A percentile compares a stretch with the other conserved stretches of the same genome.
phyloP scores from a whole-genome alignment of 2,888 invertebrate genomes.

The Hirtodrosophila alboralis region DNA sequence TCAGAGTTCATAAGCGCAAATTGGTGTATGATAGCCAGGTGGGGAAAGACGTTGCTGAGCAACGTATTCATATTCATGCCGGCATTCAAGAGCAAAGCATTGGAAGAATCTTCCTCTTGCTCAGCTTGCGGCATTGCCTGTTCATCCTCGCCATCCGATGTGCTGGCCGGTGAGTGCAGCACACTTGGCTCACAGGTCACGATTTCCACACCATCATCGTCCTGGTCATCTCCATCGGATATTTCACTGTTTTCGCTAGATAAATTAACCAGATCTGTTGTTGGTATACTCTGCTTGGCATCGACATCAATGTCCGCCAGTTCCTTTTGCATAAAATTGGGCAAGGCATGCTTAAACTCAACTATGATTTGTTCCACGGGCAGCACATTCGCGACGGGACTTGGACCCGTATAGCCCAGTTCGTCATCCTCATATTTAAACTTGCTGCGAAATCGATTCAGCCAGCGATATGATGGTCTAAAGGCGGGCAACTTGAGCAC shows the following conservation, averaged over 20 bases:
- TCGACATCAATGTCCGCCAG: slow-evolving; percentile 66
- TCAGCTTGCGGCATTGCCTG: background rate
- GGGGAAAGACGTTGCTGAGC: slow-evolving; percentile 77
- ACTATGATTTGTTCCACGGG: slow-evolving; percentile 82
- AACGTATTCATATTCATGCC: slow-evolving; percentile 63
- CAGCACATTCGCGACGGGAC: slow-evolving; percentile 56
- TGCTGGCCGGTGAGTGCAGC: slow-evolving; percentile 49
- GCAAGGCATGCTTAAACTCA: slow-evolving; percentile 79
- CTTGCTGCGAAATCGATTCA: slow-evolving; percentile 81
- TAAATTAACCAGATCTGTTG: slow-evolving; percentile 42
- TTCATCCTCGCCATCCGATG: slow-evolving; percentile 30
- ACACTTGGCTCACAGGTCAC: slow-evolving; percentile 59
- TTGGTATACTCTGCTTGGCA: slow-evolving; percentile 10
- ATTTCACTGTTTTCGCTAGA: slow-evolving; percentile 69
- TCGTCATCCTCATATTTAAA: slow-evolving; percentile 81
- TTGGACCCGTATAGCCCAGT: slow-evolving; percentile 65
- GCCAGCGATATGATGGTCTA: slow-evolving; percentile 80
- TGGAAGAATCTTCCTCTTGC: slow-evolving; percentile 24
- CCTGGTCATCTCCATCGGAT: slow-evolving; percentile 46
- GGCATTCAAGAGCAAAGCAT: slow-evolving; percentile 45
- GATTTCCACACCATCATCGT: slow-evolving; percentile 57
- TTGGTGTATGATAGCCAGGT: slow-evolving; percentile 80
- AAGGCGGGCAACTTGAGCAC: slow-evolving; percentile 80
- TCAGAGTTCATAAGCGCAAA: slow-evolving; percentile 80
- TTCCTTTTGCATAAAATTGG: slow-evolving; percentile 83